A percentile compares a stretch with the other conserved stretches of the same genome.
These are phyloP conservation scores for Pagrus major DNA, from an alignment of 2,113 vertebrate genomes.

Conservation along the genomic window DNA sequence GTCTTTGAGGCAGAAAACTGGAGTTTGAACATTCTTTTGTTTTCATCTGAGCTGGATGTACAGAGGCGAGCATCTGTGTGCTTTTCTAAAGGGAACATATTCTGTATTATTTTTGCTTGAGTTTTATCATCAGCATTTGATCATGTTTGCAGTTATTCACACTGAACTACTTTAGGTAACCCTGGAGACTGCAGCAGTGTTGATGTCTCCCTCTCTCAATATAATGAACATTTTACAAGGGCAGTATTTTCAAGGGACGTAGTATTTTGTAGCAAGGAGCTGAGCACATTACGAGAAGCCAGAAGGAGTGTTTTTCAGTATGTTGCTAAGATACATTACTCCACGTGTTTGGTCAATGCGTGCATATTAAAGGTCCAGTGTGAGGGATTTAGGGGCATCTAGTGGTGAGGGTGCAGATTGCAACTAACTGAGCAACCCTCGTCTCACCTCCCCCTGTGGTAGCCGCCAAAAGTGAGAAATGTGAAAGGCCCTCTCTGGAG, in stretches of 20 bases:
- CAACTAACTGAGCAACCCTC: too few species aligned
- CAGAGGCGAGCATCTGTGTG: conserved; percentile 1
- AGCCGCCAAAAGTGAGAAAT: too few species aligned
- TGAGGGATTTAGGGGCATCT: too few species aligned
- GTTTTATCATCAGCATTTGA: neutral
- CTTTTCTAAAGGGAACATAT: conserved; percentile 50
- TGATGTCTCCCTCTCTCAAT: neutral
- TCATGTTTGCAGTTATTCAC: conserved; percentile 18
- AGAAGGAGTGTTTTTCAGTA: neutral
- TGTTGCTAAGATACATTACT: too few species aligned
- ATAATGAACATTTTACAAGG: conserved; percentile 1
- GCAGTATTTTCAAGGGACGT: conserved; percentile 25
- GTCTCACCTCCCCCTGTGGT: too few species aligned
- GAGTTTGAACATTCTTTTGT: conserved; percentile 19
- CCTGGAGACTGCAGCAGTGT: conserved; percentile 33
- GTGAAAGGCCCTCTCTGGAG: too few species aligned
- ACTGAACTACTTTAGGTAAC: conserved; percentile 15
- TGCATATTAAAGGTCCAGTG: too few species aligned
- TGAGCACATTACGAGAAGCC: conserved; percentile 13
- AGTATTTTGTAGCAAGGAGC: conserved; percentile 43
- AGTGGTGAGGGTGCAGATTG: too few species aligned
- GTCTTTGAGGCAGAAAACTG: conserved; percentile 38
- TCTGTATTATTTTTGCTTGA: neutral
- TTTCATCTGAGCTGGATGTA: conserved; percentile 2
- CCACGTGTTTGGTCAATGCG: too few species aligned